A percentile compares a stretch with the other conserved stretches of the same genome.
Conservation (phyloP, 2,888 invertebrate genomes). For the Parochlus steinenii region DNA sequence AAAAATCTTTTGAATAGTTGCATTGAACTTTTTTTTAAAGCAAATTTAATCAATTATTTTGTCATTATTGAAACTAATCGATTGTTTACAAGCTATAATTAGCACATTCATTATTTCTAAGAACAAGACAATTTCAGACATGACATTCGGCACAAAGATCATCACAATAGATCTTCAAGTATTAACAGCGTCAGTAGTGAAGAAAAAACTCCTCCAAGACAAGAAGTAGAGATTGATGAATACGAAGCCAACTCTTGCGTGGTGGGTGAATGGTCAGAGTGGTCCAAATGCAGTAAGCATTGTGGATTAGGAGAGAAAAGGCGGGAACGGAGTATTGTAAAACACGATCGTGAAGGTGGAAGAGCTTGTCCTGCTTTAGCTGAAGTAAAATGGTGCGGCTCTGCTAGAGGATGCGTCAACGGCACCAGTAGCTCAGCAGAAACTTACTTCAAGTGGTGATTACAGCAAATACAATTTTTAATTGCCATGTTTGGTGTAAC, state of each 20-base stretch:
- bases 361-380: slow-evolving; percentile 66
- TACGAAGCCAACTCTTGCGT: slow-evolving; percentile 45
- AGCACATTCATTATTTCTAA: background rate
- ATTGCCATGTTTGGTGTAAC: too few species aligned
- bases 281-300: slow-evolving; percentile 74
- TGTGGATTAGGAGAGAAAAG: slow-evolving; percentile 82
- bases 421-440: slow-evolving; percentile 35
- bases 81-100: too few species aligned
- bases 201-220: too few species aligned
- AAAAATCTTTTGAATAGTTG: background rate
- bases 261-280: slow-evolving; percentile 71
- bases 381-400: slow-evolving; percentile 80
- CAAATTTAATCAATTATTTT: too few species aligned
- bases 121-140: background rate
- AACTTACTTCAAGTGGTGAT: slow-evolving; percentile 48
- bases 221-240: slow-evolving; percentile 1
- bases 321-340: slow-evolving; percentile 58
- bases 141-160: background rate
- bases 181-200: too few species aligned
- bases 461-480: too few species aligned
- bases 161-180: too few species aligned
- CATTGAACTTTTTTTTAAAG: background rate
- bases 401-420: slow-evolving; percentile 50
- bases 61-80: too few species aligned
- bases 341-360: slow-evolving; percentile 64